These are phyloP conservation scores for Microtus richardsoni DNA, from an alignment of 2,113 vertebrate genomes.

Conservation along the genomic window DNA sequence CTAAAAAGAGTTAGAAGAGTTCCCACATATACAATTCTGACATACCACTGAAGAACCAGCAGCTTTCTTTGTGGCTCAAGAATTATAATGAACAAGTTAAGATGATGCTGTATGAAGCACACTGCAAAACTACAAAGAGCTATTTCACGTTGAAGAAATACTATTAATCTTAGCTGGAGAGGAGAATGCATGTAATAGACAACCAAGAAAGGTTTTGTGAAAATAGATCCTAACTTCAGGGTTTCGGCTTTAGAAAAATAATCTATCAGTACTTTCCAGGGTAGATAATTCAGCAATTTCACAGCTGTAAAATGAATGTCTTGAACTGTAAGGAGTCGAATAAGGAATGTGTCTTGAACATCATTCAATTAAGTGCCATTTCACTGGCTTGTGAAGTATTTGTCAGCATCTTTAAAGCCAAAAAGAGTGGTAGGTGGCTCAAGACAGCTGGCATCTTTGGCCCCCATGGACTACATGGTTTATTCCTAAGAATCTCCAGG, in stretches of 20 bases:
- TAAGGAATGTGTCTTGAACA: conserved; percentile 24
- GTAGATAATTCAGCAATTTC: conserved; percentile 60
- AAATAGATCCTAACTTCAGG: conserved; percentile 67
- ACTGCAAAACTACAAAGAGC: conserved; percentile 44
- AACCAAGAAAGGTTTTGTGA: conserved; percentile 60
- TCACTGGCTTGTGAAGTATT: conserved; percentile 58
- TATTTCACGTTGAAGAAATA: conserved; percentile 64
- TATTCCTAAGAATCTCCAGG: conserved; percentile 35
- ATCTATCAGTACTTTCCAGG: conserved; percentile 57
- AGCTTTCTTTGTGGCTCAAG: conserved; percentile 18
- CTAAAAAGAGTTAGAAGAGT: not conserved
- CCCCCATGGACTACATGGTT: not conserved
- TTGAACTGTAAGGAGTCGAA: not conserved
- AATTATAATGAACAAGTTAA: conserved; percentile 28
- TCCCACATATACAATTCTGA: not conserved
- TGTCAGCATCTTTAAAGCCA: conserved; percentile 65
- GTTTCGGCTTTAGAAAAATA: conserved; percentile 69
- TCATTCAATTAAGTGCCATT: conserved; percentile 61
- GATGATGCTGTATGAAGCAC: conserved; percentile 34
- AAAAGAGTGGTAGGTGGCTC: conserved; percentile 50
- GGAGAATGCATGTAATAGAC: conserved; percentile 53
- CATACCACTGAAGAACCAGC: not conserved
- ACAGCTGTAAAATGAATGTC: conserved; percentile 46
- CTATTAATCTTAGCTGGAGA: conserved; percentile 55
- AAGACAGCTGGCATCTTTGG: not conserved